Evolutionary conservation across 1,140 invertebrate species (phyloP).

Genomic region (Apis florea): DNA sequence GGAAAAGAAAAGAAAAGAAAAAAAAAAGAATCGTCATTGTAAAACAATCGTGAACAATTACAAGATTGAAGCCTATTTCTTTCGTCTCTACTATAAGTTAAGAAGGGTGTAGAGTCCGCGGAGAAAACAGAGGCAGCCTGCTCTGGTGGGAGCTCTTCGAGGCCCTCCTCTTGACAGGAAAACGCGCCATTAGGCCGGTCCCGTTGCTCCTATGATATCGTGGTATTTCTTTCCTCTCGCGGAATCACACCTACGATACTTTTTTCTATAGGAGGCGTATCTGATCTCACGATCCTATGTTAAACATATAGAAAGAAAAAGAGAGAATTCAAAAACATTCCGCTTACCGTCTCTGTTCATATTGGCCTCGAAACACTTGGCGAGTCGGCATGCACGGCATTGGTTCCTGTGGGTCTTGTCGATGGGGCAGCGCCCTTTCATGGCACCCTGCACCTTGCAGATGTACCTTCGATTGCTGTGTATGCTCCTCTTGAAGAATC

Average conservation of each 20-base stretch:
- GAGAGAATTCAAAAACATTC: background rate
- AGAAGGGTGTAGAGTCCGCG: constrained; percentile 17
- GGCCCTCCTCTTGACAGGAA: constrained; percentile 15
- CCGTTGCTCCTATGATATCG: constrained; percentile 10
- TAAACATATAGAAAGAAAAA: background rate
- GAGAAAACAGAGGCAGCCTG: constrained; percentile 4
- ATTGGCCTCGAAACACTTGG: constrained; percentile 97
- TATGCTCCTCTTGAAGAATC: constrained; percentile 98
- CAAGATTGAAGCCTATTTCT: constrained; percentile 2
- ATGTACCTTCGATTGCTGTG: constrained; percentile 97
- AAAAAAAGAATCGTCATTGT: no score
- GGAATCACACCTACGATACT: constrained; percentile 14
- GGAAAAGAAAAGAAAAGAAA: no score
- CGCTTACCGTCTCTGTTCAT: constrained; percentile 99
- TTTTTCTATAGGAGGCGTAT: constrained; percentile 5
- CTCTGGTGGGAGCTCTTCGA: constrained; percentile 21
- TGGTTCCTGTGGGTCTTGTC: constrained; percentile 99
- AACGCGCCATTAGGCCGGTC: constrained; percentile 9
- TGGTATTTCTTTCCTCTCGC: constrained; percentile 22
- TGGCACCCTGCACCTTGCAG: constrained; percentile 95
- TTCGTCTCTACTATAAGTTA: constrained; percentile 22
- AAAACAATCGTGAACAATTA: background rate
- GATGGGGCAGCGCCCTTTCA: constrained; percentile 96
- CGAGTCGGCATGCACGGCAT: constrained; percentile 96
- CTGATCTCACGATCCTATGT: background rate